A percentile compares a stretch with the other conserved stretches of the same genome.
Evolutionary conservation across 2,113 vertebrate species (phyloP).

Genomic region (Danionella cerebrum): DNA sequence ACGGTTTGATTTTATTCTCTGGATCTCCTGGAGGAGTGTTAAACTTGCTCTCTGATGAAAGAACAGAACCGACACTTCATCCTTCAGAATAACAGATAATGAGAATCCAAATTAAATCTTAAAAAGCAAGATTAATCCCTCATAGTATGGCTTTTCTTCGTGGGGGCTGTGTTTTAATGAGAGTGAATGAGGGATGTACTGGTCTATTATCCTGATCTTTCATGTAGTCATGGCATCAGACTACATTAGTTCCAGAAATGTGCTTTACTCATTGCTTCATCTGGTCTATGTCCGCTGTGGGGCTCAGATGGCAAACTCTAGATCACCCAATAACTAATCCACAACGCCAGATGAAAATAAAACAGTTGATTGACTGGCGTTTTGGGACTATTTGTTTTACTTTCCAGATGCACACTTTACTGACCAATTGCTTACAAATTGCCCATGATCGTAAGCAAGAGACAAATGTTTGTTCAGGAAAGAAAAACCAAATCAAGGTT

Average conservation of each 20-base stretch:
- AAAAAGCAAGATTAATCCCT: constrained; percentile 3
- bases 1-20: neutral
- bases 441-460: too few relatives aligned
- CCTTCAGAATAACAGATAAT: constrained; percentile 17
- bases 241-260: neutral
- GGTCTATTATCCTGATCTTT: neutral
- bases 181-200: neutral
- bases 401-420: too few relatives aligned
- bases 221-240: neutral
- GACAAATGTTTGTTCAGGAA: too few relatives aligned
- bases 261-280: neutral
- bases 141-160: neutral
- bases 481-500: too few relatives aligned
- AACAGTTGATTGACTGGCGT: neutral
- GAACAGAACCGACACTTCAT: constrained; percentile 2
- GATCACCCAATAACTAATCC: neutral
- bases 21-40: neutral
- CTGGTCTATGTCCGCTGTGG: neutral
- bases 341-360: too few relatives aligned
- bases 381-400: too few relatives aligned
- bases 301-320: neutral
- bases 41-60: neutral
- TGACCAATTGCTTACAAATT: too few relatives aligned
- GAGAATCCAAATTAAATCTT: constrained; percentile 23
- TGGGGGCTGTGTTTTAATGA: neutral